These are phyloP conservation scores for Pangasius larnaudii DNA, from an alignment of 2,797 vertebrate genomes.

Conservation along the genomic window DNA sequence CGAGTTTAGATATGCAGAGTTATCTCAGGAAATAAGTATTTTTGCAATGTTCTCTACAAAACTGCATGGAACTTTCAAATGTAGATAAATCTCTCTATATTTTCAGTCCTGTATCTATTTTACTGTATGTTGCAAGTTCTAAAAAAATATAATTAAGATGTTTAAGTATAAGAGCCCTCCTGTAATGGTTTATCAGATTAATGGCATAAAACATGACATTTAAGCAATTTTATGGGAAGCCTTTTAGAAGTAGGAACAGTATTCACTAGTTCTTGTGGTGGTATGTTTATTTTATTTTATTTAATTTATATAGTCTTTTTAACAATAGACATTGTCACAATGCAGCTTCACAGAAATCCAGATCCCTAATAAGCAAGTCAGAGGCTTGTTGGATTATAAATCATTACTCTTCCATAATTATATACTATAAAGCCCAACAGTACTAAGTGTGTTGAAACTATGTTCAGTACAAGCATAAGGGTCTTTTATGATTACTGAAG, in stretches of 20 bases:
- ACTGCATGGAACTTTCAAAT: constrained; percentile 7
- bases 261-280: background rate
- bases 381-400: background rate
- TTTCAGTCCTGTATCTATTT: background rate
- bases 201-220: background rate
- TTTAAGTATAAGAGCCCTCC: background rate
- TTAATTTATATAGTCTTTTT: background rate
- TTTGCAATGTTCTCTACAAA: constrained; percentile 30
- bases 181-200: constrained; percentile 16
- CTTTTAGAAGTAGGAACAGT: background rate
- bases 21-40: constrained; percentile 22
- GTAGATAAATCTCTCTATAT: background rate
- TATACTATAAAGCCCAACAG: background rate
- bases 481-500: background rate
- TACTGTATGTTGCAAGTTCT: background rate
- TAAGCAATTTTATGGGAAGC: background rate
- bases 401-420: background rate
- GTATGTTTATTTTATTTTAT: background rate
- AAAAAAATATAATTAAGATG: constrained; percentile 9
- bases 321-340: background rate
- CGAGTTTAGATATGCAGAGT: constrained; percentile 28
- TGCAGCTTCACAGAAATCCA: background rate
- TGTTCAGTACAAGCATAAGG: background rate
- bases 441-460: background rate
- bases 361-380: background rate